A percentile compares a stretch with the other conserved stretches of the same genome.
phyloP scores from a whole-genome alignment of 2,888 invertebrate genomes.

The Tridacna crocea region DNA sequence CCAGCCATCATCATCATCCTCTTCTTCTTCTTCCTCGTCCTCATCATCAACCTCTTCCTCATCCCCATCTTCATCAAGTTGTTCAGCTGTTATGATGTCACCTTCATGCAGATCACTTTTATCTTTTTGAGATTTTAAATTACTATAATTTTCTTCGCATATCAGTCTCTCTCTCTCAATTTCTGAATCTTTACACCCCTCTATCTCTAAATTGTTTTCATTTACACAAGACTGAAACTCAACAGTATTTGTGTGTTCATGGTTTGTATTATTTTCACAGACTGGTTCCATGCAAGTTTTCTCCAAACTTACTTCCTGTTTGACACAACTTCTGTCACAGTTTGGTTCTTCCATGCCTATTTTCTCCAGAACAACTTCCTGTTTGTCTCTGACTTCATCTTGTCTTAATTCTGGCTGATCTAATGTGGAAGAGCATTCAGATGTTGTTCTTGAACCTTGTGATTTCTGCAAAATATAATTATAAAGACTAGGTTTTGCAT shows the following conservation, averaged over 20 bases:
- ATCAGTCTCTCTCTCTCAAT: too few species aligned
- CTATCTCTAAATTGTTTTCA: background rate
- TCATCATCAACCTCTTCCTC: constrained; percentile 67
- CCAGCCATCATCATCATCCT: constrained; percentile 88
- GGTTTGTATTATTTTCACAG: background rate
- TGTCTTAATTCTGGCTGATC: constrained; percentile 41
- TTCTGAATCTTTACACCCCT: background rate
- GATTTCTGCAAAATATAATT: constrained; percentile 9
- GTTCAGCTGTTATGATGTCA: constrained; percentile 64
- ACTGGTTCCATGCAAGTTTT: background rate
- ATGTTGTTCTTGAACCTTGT: constrained; percentile 45
- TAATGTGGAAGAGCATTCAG: constrained; percentile 56
- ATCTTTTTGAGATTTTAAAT: constrained; percentile 62
- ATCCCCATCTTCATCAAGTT: constrained; percentile 58
- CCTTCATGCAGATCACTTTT: constrained; percentile 63
- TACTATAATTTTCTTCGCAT: background rate
- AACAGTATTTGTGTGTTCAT: background rate
- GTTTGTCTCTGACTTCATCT: constrained; percentile 41
- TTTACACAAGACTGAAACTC: background rate
- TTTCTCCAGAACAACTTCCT: constrained; percentile 7
- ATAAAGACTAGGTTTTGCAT: background rate
- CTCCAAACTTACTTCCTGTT: background rate
- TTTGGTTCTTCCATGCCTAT: background rate
- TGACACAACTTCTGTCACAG: background rate
- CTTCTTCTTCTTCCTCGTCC: constrained; percentile 85